These are phyloP conservation scores for Anas acuta DNA, from an alignment of 2,797 vertebrate species.

Conservation along the genomic window DNA sequence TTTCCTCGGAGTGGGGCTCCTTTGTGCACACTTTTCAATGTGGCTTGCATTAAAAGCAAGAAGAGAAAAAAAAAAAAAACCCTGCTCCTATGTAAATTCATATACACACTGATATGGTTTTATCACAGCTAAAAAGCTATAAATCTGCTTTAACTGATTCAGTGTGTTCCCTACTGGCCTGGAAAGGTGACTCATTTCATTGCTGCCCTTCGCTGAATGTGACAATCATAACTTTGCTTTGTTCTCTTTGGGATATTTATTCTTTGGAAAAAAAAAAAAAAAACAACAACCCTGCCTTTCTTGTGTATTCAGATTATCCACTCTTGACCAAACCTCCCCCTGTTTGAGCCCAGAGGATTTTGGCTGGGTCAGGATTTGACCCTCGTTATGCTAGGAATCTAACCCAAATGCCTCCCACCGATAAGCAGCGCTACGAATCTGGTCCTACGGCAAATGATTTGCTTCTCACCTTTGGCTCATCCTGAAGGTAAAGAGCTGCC, in stretches of 20 bases:
- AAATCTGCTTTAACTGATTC: constrained; percentile 60
- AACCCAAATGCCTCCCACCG: constrained; percentile 13
- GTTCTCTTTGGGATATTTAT: constrained; percentile 22
- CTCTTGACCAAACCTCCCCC: neutral
- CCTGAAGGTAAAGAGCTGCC: constrained; percentile 38
- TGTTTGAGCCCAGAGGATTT: constrained; percentile 4
- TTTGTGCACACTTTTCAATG: constrained; percentile 69
- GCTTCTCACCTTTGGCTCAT: constrained; percentile 67
- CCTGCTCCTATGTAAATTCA: constrained; percentile 43
- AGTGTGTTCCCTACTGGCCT: constrained; percentile 34
- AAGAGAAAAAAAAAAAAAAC: neutral
- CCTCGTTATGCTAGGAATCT: constrained; percentile 5
- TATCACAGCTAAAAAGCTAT: constrained; percentile 64
- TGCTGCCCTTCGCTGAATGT: constrained; percentile 16
- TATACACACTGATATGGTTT: constrained; percentile 62
- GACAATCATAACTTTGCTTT: constrained; percentile 48
- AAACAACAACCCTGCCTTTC: neutral
- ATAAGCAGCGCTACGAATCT: constrained; percentile 9
- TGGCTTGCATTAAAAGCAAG: constrained; percentile 75
- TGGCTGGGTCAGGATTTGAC: constrained; percentile 42
- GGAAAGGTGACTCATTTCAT: constrained; percentile 54
- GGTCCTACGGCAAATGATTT: constrained; percentile 41
- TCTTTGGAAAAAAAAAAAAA: neutral
- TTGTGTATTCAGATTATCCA: neutral
- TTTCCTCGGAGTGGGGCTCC: constrained; percentile 50